Percentiles rank a stretch among this genome's conserved stretches.
Conservation (phyloP, 2,113 vertebrate species). For the Rhizomys pruinosus region DNA sequence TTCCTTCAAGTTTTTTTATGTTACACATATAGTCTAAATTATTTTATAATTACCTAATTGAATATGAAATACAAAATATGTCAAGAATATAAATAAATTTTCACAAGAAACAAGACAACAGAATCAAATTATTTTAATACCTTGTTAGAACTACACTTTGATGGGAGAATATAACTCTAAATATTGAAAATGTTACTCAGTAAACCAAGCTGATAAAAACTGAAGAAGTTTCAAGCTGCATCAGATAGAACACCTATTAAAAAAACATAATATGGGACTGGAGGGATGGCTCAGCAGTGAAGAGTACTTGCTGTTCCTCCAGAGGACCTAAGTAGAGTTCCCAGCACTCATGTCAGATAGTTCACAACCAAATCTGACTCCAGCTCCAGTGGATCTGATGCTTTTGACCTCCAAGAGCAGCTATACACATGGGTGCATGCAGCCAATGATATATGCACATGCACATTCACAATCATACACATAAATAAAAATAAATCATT, state of each 20-base stretch:
- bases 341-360: no score
- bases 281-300: no score
- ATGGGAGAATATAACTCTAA: not conserved
- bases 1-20: not conserved
- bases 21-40: not conserved
- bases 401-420: not conserved
- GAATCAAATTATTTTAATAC: conserved; percentile 5
- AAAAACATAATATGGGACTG: no score
- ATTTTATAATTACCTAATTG: conserved; percentile 33
- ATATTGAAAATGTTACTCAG: not conserved
- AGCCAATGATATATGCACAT: not conserved
- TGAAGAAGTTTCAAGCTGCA: fast-evolving
- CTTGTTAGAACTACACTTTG: not conserved
- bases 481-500: fast-evolving
- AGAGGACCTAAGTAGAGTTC: no score
- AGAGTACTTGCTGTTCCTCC: no score
- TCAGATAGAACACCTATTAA: no score
- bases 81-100: not conserved
- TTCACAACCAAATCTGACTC: no score
- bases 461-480: fast-evolving
- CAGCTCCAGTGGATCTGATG: not conserved
- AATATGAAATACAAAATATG: conserved; percentile 36
- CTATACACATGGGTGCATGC: not conserved
- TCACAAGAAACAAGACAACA: conserved; percentile 14
- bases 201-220: conserved; percentile 28